Evolutionary conservation across 2,888 invertebrate genomes (phyloP).

Genomic region (Eurytoma californica): DNA sequence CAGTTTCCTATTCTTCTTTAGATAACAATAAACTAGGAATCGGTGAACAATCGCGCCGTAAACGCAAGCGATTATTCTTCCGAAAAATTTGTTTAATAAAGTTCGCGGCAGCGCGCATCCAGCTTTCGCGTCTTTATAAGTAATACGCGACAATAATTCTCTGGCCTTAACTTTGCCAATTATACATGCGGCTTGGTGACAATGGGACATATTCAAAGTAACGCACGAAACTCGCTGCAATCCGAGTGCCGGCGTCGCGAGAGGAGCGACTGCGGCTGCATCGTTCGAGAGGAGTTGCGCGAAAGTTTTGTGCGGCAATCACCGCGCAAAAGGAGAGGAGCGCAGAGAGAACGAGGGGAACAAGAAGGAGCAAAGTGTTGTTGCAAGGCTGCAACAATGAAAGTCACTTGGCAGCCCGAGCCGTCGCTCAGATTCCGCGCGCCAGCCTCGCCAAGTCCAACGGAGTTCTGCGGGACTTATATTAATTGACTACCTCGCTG

Average conservation of each 20-base stretch:
- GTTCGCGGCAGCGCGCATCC: background rate
- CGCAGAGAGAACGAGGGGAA: background rate
- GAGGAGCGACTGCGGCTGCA: background rate
- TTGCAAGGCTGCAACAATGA: slow-evolving; percentile 57
- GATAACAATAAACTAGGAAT: too few relatives aligned
- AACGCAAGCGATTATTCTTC: too few relatives aligned
- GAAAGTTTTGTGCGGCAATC: slow-evolving; percentile 32
- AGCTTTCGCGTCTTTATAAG: slow-evolving; percentile 13
- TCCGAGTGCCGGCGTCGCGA: slow-evolving; percentile 10
- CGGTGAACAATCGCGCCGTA: too few relatives aligned
- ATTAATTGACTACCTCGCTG: slow-evolving; percentile 7
- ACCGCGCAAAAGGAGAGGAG: background rate
- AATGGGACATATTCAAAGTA: slow-evolving; percentile 47
- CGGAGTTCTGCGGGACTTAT: background rate
- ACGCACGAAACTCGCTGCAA: slow-evolving; percentile 39
- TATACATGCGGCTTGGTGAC: slow-evolving; percentile 30
- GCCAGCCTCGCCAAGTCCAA: background rate
- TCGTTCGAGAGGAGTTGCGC: slow-evolving; percentile 34
- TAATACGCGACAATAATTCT: slow-evolving; percentile 35
- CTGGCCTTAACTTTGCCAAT: slow-evolving; percentile 36
- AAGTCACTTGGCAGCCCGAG: slow-evolving; percentile 59
- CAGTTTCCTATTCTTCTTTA: too few relatives aligned
- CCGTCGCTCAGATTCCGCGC: slow-evolving; percentile 5
- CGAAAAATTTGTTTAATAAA: background rate
- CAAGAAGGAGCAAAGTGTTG: slow-evolving; percentile 25